phyloP scores from a whole-genome alignment of 2,797 vertebrate species.

The Jordanella pulchra region DNA sequence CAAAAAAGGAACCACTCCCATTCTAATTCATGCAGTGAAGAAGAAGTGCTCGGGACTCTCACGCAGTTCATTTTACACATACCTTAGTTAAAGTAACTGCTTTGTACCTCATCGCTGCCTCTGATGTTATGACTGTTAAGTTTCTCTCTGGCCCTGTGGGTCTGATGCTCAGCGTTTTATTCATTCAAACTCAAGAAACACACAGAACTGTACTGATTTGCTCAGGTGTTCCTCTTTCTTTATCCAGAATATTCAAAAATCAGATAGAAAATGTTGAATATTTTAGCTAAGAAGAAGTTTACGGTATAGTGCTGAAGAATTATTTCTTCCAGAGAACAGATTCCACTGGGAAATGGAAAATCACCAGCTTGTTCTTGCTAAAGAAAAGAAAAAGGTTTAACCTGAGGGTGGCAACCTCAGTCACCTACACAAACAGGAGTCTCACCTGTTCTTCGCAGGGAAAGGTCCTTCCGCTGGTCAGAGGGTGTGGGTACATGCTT shows the following conservation, averaged over 20 bases:
- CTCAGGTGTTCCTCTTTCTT: constrained; percentile 1
- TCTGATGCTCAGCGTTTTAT: constrained; percentile 27
- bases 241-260: not conserved
- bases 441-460: constrained; percentile 87
- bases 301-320: constrained; percentile 20
- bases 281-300: constrained; percentile 29
- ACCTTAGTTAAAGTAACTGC: constrained; percentile 53
- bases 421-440: constrained; percentile 24
- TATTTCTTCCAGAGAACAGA: constrained; percentile 14
- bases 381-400: constrained; percentile 9
- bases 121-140: constrained; percentile 44
- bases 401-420: constrained; percentile 21
- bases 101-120: constrained; percentile 43
- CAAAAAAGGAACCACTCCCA: constrained; percentile 52
- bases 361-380: constrained; percentile 18
- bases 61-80: constrained; percentile 73
- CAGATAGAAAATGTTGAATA: constrained; percentile 18
- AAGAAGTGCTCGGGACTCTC: constrained; percentile 55
- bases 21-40: constrained; percentile 48
- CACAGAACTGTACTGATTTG: constrained; percentile 17
- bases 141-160: constrained; percentile 26
- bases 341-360: constrained; percentile 56
- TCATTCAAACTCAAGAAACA: constrained; percentile 21
- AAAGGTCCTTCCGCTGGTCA: constrained; percentile 84
- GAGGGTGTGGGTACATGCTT: constrained; percentile 72